phyloP scores from a whole-genome alignment of 1,140 invertebrate genomes.

The Hydropsyche tenuis region DNA sequence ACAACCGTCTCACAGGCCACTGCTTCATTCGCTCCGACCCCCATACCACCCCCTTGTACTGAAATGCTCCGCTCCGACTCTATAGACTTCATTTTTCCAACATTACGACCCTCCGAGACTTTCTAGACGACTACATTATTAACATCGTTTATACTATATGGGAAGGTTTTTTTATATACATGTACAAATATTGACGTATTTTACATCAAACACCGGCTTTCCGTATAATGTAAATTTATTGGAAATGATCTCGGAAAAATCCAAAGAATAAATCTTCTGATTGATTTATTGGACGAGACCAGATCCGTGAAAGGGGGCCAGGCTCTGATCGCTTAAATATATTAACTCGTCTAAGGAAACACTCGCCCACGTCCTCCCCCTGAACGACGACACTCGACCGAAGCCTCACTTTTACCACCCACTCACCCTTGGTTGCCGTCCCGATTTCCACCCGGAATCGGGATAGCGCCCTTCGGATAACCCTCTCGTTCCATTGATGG shows the following conservation, averaged over 20 bases:
- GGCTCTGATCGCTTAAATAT: conserved; percentile 30
- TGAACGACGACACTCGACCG: conserved; percentile 12
- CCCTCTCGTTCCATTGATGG: conserved; percentile 32
- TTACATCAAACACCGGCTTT: no score
- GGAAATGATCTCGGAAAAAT: no score
- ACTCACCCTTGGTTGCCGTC: no score
- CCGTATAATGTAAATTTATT: no score
- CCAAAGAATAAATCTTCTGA: conserved; percentile 9
- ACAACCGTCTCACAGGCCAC: conserved; percentile 32
- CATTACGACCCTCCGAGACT: conserved; percentile 16
- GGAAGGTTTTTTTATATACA: no score
- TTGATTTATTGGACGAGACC: conserved; percentile 20
- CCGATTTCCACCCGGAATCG: no score
- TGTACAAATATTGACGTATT: no score
- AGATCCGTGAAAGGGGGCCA: no score
- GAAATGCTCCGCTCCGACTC: not conserved
- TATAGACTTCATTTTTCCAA: conserved; percentile 39
- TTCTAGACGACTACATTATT: no score
- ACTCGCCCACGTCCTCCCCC: no score
- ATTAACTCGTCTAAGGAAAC: conserved; percentile 35
- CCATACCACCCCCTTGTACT: conserved; percentile 24
- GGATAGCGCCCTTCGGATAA: conserved; percentile 2
- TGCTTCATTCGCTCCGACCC: conserved; percentile 43
- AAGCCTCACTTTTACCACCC: no score
- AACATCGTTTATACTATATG: no score